Percentiles rank a stretch among this genome's conserved stretches.
These are phyloP conservation scores for Phaethornis superciliosus DNA, from an alignment of 2,113 vertebrate genomes.

Conservation along the genomic window DNA sequence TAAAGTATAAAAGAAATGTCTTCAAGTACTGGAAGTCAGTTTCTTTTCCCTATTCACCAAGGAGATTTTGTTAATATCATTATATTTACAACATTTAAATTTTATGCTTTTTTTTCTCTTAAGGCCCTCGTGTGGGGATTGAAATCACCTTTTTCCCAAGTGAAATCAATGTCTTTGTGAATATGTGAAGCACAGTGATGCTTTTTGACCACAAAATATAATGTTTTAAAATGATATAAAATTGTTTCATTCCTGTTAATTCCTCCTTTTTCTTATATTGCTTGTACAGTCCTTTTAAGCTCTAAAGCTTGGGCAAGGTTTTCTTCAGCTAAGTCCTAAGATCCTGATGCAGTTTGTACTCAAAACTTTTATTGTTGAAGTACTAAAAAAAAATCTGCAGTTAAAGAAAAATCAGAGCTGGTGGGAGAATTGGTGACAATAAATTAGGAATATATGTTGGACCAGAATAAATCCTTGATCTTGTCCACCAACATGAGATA, in stretches of 20 bases:
- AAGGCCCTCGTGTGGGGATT: not conserved
- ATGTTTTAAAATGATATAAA: not conserved
- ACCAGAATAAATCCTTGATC: not conserved
- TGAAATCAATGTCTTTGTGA: not conserved
- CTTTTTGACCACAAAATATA: not conserved
- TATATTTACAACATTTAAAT: not conserved
- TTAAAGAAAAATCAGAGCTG: not conserved
- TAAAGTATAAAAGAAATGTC: not conserved
- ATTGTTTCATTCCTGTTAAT: not conserved
- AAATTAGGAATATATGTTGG: not conserved
- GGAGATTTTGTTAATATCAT: not conserved
- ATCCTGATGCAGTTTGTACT: not conserved
- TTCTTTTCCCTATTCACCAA: not conserved
- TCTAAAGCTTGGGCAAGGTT: not conserved
- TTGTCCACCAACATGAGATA: not conserved
- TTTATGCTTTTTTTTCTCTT: not conserved
- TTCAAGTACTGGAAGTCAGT: not conserved
- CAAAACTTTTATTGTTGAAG: not conserved
- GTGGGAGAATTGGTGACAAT: not conserved
- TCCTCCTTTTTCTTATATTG: not conserved
- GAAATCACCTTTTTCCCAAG: not conserved
- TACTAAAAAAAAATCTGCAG: not conserved
- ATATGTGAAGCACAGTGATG: not conserved
- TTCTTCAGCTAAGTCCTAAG: not conserved
- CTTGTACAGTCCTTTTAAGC: not conserved